These are phyloP conservation scores for Frieseomelitta varia DNA, from an alignment of 1,140 invertebrate species.

Conservation along the genomic window DNA sequence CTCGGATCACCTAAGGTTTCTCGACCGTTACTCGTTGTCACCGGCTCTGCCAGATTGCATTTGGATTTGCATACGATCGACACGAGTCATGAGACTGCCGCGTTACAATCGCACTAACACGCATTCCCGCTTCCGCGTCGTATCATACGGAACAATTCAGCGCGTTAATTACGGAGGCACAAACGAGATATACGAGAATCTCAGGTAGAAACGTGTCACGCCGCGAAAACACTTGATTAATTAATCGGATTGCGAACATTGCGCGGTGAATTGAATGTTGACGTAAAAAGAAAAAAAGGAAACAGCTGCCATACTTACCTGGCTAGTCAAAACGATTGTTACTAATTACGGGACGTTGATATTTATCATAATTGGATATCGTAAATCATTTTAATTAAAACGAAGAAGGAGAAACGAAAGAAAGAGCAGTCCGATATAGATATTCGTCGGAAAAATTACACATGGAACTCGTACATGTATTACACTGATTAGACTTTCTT, in stretches of 20 bases:
- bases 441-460: background rate
- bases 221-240: conserved; percentile 59
- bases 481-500: conserved; percentile 54
- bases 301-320: background rate
- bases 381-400: conserved; percentile 55
- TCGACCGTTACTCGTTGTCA: conserved; percentile 61
- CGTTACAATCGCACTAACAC: conserved; percentile 29
- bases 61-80: conserved; percentile 45
- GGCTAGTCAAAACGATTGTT: conserved; percentile 46
- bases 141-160: conserved; percentile 46
- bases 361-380: conserved; percentile 47
- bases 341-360: conserved; percentile 34
- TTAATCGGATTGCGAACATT: conserved; percentile 47
- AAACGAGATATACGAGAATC: conserved; percentile 58
- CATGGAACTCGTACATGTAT: conserved; percentile 17
- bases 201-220: conserved; percentile 49
- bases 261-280: conserved; percentile 26
- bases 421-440: background rate
- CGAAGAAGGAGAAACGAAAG: background rate
- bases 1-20: conserved; percentile 72
- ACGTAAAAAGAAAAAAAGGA: background rate
- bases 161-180: conserved; percentile 56
- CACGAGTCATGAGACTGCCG: conserved; percentile 25
- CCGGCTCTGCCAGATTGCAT: conserved; percentile 48
- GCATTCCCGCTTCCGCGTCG: background rate